A percentile compares a stretch with the other conserved stretches of the same genome.
Evolutionary conservation across 2,113 vertebrate species (phyloP).

Genomic region (Capricornis sumatraensis): DNA sequence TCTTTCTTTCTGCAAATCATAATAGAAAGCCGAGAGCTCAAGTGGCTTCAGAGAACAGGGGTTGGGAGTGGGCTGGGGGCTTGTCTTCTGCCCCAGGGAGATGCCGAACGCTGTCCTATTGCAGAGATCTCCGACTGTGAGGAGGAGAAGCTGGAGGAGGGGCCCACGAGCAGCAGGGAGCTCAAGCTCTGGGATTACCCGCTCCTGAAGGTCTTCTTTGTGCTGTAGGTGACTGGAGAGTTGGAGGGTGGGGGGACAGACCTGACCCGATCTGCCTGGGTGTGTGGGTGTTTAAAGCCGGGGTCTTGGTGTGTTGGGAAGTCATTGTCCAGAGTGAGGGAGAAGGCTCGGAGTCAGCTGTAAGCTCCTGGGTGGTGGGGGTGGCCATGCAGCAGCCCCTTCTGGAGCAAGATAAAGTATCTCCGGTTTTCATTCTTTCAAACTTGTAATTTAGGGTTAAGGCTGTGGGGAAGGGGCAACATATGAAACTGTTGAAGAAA

Average conservation of each 20-base stretch:
- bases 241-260: not conserved
- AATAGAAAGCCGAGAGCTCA: not conserved
- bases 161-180: slow-evolving; percentile 79
- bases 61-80: not conserved
- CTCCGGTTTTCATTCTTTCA: not conserved
- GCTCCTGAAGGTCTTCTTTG: slow-evolving; percentile 93
- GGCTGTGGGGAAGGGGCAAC: not conserved
- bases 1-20: not conserved
- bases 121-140: slow-evolving; percentile 87
- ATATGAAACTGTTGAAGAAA: not conserved
- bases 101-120: slow-evolving; percentile 8
- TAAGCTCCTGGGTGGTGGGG: not conserved
- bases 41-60: not conserved
- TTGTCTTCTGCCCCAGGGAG: not conserved
- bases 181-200: slow-evolving; percentile 90
- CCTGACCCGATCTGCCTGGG: not conserved
- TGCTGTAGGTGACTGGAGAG: slow-evolving; percentile 86
- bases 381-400: not conserved
- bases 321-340: not conserved
- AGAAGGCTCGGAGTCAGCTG: not conserved
- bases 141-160: slow-evolving; percentile 84
- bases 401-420: not conserved
- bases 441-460: not conserved
- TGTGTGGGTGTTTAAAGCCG: not conserved
- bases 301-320: not conserved